phyloP scores from a whole-genome alignment of 2,888 invertebrate genomes.

The Blomia tropicalis region DNA sequence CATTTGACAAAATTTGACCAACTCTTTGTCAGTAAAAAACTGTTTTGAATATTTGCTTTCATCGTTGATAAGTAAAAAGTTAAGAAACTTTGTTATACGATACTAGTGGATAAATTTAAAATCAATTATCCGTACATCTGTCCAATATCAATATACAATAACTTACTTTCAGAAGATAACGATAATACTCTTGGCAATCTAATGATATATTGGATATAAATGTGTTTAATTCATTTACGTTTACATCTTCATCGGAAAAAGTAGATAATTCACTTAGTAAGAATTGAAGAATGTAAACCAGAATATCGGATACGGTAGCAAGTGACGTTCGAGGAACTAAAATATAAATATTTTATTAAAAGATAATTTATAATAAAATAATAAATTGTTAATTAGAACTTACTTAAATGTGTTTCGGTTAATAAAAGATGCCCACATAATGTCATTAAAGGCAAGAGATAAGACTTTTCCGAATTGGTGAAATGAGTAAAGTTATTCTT shows the following conservation, averaged over 20 bases:
- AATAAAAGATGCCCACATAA: constrained; percentile 22
- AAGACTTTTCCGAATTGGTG: not conserved
- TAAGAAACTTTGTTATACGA: not conserved
- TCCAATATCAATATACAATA: not conserved
- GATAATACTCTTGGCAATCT: constrained; percentile 9
- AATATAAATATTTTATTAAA: not conserved
- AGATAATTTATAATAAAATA: not conserved
- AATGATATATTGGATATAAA: not conserved
- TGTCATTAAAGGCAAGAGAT: constrained; percentile 21
- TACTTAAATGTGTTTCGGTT: constrained; percentile 18
- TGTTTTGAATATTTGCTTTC: not conserved
- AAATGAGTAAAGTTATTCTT: constrained; percentile 19
- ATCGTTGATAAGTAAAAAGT: constrained; percentile 1
- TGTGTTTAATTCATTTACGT: not conserved
- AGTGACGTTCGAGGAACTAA: constrained; percentile 5
- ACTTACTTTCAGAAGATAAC: constrained; percentile 9
- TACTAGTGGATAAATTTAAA: not conserved
- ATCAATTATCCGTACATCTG: not conserved
- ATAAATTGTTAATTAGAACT: constrained; percentile 33
- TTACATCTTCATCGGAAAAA: not conserved
- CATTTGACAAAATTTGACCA: not conserved
- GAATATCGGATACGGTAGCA: constrained; percentile 1
- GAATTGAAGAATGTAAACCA: constrained; percentile 9
- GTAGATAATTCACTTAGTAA: not conserved
- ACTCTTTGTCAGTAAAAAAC: not conserved